Evolutionary conservation across 2,888 invertebrate genomes (phyloP).

Genomic region (Campopleginae sp.): DNA sequence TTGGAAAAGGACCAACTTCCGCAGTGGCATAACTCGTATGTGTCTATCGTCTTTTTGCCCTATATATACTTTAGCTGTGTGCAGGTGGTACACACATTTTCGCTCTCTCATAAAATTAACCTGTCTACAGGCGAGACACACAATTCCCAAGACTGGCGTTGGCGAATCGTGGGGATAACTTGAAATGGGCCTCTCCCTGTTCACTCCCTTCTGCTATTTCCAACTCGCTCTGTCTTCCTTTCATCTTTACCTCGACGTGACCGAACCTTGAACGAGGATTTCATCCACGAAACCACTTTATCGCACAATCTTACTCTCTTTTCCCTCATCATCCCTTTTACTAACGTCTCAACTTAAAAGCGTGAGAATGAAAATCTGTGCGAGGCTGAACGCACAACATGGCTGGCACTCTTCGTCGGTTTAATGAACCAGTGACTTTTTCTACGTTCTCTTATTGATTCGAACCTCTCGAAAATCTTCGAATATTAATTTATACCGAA

Average conservation of each 20-base stretch:
- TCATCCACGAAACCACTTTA: constrained; percentile 49
- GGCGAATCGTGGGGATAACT: constrained; percentile 63
- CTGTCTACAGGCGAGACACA: constrained; percentile 70
- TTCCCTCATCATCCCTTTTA: constrained; percentile 37
- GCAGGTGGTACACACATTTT: constrained; percentile 63
- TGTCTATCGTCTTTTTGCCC: constrained; percentile 30
- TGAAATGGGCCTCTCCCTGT: constrained; percentile 36
- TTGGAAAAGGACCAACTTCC: constrained; percentile 56
- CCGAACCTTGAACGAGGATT: constrained; percentile 52
- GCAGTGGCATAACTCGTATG: constrained; percentile 57
- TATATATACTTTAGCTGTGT: constrained; percentile 33
- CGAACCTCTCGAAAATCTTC: not conserved
- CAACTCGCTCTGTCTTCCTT: constrained; percentile 52
- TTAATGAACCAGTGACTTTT: not conserved
- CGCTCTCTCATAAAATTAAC: constrained; percentile 72
- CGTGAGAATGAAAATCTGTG: constrained; percentile 41
- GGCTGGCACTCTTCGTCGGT: not conserved
- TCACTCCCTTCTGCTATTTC: constrained; percentile 24
- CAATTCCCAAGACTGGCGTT: constrained; percentile 67
- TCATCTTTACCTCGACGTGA: constrained; percentile 56
- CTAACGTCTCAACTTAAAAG: constrained; percentile 23
- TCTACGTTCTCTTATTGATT: not conserved
- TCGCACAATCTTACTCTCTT: constrained; percentile 46
- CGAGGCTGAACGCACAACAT: constrained; percentile 16
- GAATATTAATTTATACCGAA: not conserved